Base-by-base conservation (phyloP, 1,140 invertebrate species). In the Ylistrum balloti region DNA sequence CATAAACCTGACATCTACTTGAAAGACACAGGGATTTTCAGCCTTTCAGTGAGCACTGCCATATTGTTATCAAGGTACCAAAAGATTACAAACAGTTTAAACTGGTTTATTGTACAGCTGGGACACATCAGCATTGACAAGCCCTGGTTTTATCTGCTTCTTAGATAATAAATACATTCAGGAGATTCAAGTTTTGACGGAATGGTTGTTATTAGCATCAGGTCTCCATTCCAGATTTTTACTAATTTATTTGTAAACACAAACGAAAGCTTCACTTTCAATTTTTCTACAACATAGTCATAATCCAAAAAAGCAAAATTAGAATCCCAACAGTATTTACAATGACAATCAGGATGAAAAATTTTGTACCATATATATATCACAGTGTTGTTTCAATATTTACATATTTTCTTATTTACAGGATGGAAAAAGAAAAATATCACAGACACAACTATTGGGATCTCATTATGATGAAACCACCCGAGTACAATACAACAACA, bases 331-430 rank as follows among this genome's bases (percentile, higher is more conserved):
- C 9, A 74, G 22, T 5, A 28, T 74, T 28, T 74, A 74, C 56
- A 28, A 28, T 28, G n/a, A 74, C 3, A 74, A 74, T 74, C 22
- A 28, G 22, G 56, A 74, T 28, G 1, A n/a, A n/a, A 74, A 28
- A 7, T 28, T 28, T 22, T 74, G 5, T 9, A 28, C 9, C 7
- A 28, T 9, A 22, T 3, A 28, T 74, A 74, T 74, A 74, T 74
- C 56, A 74, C 56, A 74, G 56, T 28, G 56, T 74, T 74, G 56
- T 74, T 74, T 74, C 56, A 74, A 28, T 74, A 74, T 28, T 28
- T 74, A 74, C 17, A 74, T 11, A 74, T 28, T 74, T n/a, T 7
- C 9, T 1, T 74, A 74, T 74, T 74, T 74, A 74, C 56, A 74
- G n/a, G 56, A 11, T 48, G 56, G n/a, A 45, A 13, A 38, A 74